Evolutionary conservation across 2,888 invertebrate species (phyloP), one percentile per base, ranked within the genome.

Genomic region (Brachycybe producta): DNA sequence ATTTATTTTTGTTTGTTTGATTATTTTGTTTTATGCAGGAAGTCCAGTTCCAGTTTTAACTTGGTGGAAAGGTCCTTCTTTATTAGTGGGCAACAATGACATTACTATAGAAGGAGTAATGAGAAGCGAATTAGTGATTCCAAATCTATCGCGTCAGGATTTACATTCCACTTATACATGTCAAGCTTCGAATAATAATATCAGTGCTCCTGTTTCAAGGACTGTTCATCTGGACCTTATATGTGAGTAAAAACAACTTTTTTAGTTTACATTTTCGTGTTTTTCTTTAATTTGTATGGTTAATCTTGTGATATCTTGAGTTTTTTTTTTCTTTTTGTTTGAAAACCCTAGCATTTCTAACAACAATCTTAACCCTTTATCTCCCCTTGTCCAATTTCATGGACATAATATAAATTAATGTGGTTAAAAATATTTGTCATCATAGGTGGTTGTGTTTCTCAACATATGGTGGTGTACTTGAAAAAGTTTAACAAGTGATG

Each of bases 11-110:
- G n/a, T n/a, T n/a, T n/a, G n/a, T n/a, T n/a, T n/a, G n/a, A n/a
- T n/a, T n/a, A n/a, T 11, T 34, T 45, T 45, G 13, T 45, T 13
- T 34, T 5, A 61, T 68, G 5, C 65, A 84, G 84, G 88, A 50
- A 80, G 78, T 56, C 88, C 90, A 1, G 73, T 76, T 36, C 87
- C 88, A 23, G 75, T 78, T 56, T 78, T 84, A 55, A 81, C 79
- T 53, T 88, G 88, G 87, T 86, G 83, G 79, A 75, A 76, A 56
- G 82, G 82, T 52, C 77, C 78, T 24, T 75, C 79, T 52, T 73
- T 84, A 56, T 70, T 88, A 67, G 84, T 84, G 64, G 40, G 28
- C 8, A 81, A 83, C 21, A 84, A 74, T 67, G 80, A 82, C 63
- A 73, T 75, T 17, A 70, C 77, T 54, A 19, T 48, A 32, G 24